Conservation (phyloP, 2,113 vertebrate genomes). For the Ramphastos sulfuratus region DNA sequence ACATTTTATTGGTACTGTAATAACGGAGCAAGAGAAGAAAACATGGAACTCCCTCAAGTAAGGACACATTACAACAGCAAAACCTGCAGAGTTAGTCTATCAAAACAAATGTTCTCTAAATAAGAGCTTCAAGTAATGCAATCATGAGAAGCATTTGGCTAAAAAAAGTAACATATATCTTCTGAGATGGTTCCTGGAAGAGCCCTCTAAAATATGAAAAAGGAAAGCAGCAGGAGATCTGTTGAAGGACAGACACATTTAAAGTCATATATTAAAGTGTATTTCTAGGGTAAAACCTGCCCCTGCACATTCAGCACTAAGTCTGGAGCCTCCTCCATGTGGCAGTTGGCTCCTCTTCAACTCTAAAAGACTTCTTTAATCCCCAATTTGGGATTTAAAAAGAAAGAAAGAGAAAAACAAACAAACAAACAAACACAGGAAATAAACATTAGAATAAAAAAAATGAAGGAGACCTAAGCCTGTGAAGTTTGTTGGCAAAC, state of each 20-base stretch:
- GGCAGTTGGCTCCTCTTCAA: background rate
- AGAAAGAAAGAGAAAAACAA: no score
- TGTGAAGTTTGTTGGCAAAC: background rate
- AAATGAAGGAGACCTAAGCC: background rate
- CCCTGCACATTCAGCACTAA: background rate
- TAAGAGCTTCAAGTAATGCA: conserved; percentile 25
- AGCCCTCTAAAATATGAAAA: conserved; percentile 38
- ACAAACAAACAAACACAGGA: background rate
- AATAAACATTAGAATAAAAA: background rate
- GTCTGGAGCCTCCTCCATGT: background rate
- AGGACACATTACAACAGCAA: conserved; percentile 34
- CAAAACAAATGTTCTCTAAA: conserved; percentile 15
- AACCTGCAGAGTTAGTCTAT: conserved; percentile 26
- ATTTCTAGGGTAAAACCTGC: conserved; percentile 27
- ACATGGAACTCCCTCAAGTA: conserved; percentile 3
- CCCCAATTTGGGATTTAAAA: background rate
- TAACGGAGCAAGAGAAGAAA: conserved; percentile 16
- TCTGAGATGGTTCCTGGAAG: conserved; percentile 38
- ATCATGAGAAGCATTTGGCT: conserved; percentile 26
- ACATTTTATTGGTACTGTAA: conserved; percentile 35
- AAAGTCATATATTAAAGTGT: conserved; percentile 47
- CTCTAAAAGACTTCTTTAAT: background rate
- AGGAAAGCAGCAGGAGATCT: conserved; percentile 52
- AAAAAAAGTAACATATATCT: background rate
- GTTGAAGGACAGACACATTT: conserved; percentile 71